phyloP scores from a whole-genome alignment of 35 echinoderm and acorn worm species.

The Antedon bifida region DNA sequence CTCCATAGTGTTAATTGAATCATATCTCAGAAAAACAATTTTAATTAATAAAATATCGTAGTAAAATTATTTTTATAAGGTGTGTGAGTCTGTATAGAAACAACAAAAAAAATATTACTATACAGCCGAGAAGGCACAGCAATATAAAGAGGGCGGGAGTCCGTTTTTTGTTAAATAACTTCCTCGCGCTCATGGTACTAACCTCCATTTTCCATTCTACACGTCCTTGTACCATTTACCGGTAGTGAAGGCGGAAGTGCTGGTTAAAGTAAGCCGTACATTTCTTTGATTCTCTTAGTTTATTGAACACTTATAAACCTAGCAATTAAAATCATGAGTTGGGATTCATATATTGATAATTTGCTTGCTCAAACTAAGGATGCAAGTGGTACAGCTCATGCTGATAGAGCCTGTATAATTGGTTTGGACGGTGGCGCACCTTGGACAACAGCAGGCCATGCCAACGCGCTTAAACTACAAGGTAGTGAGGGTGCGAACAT shows the following conservation, averaged over 20 bases:
- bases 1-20: too few relatives aligned
- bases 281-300: not conserved
- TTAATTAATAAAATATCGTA: too few relatives aligned
- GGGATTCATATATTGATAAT: slow-evolving; percentile 62
- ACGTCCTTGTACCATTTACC: not conserved
- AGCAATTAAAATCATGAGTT: slow-evolving; percentile 1
- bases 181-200: not conserved
- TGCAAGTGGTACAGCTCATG: slow-evolving; percentile 20
- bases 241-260: not conserved
- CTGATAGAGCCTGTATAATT: slow-evolving; percentile 47
- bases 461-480: slow-evolving; percentile 7
- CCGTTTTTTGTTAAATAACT: not conserved
- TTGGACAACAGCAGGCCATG: slow-evolving; percentile 40
- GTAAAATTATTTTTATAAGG: too few relatives aligned
- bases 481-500: slow-evolving; percentile 18
- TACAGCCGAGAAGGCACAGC: too few relatives aligned
- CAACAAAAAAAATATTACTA: too few relatives aligned
- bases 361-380: slow-evolving; percentile 47
- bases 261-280: not conserved
- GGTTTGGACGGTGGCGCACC: slow-evolving; percentile 39
- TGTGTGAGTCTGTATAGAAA: too few relatives aligned
- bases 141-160: not conserved
- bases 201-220: not conserved
- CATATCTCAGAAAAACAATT: too few relatives aligned
- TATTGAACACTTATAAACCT: not conserved